Percentiles rank a stretch among this genome's conserved stretches.
phyloP scores from a whole-genome alignment of 1,140 invertebrate genomes.

The Pogonus chalceus region DNA sequence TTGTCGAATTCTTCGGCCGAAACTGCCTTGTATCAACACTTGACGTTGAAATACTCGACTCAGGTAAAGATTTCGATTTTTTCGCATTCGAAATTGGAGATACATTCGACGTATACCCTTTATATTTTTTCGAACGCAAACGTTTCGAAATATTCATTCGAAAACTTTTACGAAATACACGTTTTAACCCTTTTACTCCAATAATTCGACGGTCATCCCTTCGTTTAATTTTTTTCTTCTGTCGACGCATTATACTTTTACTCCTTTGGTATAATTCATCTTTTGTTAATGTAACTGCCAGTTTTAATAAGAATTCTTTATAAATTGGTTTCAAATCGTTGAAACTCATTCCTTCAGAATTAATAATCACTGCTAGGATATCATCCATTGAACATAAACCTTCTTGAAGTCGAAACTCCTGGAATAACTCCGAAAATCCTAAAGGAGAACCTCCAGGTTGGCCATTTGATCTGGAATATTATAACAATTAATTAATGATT shows the following conservation, averaged over 20 bases:
- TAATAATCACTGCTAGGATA: conserved; percentile 76
- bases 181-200: conserved; percentile 43
- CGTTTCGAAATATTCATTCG: conserved; percentile 18
- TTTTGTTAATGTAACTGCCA: conserved; percentile 77
- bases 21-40: conserved; percentile 49
- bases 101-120: conserved; percentile 18
- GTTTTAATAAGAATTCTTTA: conserved; percentile 77
- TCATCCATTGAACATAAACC: conserved; percentile 79
- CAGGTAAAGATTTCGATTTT: conserved; percentile 29
- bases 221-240: conserved; percentile 53
- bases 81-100: conserved; percentile 31
- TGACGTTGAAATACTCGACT: conserved; percentile 46
- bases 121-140: conserved; percentile 22
- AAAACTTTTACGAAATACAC: conserved; percentile 40
- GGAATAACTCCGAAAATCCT: conserved; percentile 73
- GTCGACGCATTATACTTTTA: conserved; percentile 77
- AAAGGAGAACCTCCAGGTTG: conserved; percentile 60
- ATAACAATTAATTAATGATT: no score
- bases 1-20: conserved; percentile 40
- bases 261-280: conserved; percentile 82
- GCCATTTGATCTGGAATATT: conserved; percentile 43
- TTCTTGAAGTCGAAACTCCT: conserved; percentile 73
- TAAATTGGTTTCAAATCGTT: conserved; percentile 84
- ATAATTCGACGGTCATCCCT: conserved; percentile 42
- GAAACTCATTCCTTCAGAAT: conserved; percentile 84